phyloP scores from a whole-genome alignment of 2,797 vertebrate genomes.

The Orientallactaga sibirica region DNA sequence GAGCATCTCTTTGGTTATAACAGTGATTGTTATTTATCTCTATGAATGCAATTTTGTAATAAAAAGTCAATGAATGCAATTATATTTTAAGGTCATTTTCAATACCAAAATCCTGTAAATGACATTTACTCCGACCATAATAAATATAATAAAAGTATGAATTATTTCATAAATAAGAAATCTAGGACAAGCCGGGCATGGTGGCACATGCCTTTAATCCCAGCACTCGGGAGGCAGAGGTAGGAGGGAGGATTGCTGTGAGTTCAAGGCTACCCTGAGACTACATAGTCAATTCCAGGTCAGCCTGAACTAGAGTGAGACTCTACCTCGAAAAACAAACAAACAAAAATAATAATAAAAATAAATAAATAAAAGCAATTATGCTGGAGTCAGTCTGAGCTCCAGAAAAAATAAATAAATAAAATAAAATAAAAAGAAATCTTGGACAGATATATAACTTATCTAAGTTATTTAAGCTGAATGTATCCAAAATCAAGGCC shows the following conservation, averaged over 20 bases:
- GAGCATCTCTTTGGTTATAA: not conserved
- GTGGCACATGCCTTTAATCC: too few species aligned
- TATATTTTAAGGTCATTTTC: not conserved
- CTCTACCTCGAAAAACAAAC: too few species aligned
- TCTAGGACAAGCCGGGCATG: not conserved
- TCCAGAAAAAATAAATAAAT: not conserved
- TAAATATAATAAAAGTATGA: not conserved
- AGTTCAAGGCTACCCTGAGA: too few species aligned
- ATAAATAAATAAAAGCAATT: too few species aligned
- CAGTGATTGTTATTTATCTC: not conserved
- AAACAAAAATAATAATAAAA: too few species aligned
- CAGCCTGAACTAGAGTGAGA: too few species aligned
- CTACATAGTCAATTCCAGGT: too few species aligned
- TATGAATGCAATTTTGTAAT: not conserved
- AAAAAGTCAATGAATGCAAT: not conserved
- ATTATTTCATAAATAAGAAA: constrained; percentile 29
- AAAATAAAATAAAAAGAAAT: not conserved
- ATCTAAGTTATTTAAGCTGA: not conserved
- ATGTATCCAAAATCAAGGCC: constrained; percentile 7
- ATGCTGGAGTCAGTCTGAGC: too few species aligned
- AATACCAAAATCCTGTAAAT: constrained; percentile 24
- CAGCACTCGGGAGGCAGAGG: too few species aligned
- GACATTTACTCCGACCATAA: constrained; percentile 7
- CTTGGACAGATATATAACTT: not conserved
- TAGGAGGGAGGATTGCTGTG: too few species aligned